These are phyloP conservation scores for Falcaria lacertinaria DNA, from an alignment of 2,888 invertebrate genomes.

Conservation along the genomic window DNA sequence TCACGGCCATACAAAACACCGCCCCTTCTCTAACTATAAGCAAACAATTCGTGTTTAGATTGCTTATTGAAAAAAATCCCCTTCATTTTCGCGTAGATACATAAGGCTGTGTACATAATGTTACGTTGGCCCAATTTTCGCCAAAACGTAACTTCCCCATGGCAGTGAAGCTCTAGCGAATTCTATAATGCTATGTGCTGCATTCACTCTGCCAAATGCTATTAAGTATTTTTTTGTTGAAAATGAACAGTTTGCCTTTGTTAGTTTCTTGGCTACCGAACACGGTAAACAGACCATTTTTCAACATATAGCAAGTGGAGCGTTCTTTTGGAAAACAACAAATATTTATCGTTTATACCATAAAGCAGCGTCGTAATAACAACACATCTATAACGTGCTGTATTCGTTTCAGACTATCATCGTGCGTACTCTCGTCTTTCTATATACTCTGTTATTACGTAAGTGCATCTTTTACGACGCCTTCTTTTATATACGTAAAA, in stretches of 20 bases:
- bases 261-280: conserved; percentile 47
- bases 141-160: conserved; percentile 7
- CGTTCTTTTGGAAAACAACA: conserved; percentile 25
- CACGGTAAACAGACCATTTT: conserved; percentile 41
- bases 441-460: no score
- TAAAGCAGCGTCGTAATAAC: background rate
- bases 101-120: conserved; percentile 1
- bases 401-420: no score
- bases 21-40: background rate
- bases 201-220: conserved; percentile 48
- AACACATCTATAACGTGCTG: no score
- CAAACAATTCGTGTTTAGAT: background rate
- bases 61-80: conserved; percentile 3
- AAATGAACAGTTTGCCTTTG: conserved; percentile 44
- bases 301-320: conserved; percentile 35
- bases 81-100: conserved; percentile 1
- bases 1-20: background rate
- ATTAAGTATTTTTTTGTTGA: conserved; percentile 50
- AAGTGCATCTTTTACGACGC: no score
- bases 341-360: conserved; percentile 7
- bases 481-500: no score
- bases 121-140: conserved; percentile 8
- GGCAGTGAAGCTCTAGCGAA: conserved; percentile 22
- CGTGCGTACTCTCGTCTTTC: no score
- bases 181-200: conserved; percentile 26